Conservation (phyloP, 2,888 invertebrate species). For the Dysmachus trigonus region DNA sequence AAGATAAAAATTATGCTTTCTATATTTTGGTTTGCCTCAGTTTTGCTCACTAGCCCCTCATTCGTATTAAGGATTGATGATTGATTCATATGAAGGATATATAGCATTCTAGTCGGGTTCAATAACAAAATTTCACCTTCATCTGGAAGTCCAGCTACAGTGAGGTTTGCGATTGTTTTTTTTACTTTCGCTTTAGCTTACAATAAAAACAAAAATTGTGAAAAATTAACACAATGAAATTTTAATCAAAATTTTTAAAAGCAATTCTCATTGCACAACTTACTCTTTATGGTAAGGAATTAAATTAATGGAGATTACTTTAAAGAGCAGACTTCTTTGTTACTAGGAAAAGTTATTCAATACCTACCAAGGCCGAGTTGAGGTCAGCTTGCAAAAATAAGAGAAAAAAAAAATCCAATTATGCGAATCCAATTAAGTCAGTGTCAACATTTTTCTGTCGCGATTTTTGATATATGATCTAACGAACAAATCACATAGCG, state of each 20-base stretch:
- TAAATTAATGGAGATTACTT: not conserved
- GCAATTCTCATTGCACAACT: not conserved
- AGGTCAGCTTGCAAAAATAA: not conserved
- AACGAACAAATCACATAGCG: not conserved
- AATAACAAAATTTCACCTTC: too few species aligned
- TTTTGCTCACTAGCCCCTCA: too few species aligned
- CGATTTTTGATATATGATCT: slow-evolving; percentile 1
- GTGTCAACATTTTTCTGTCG: slow-evolving; percentile 11
- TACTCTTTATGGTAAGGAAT: not conserved
- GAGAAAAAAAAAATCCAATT: slow-evolving; percentile 9
- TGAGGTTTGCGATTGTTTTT: too few species aligned
- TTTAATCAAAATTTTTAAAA: not conserved
- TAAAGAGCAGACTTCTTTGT: not conserved
- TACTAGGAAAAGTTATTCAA: not conserved
- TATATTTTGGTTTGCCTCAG: too few species aligned
- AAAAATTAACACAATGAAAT: not conserved
- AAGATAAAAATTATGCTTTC: too few species aligned
- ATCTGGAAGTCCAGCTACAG: too few species aligned
- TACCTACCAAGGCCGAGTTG: not conserved
- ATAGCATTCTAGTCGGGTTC: too few species aligned
- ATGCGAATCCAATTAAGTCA: not conserved
- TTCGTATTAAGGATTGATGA: too few species aligned
- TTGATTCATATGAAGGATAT: too few species aligned
- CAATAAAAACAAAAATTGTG: not conserved
- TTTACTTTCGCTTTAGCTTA: not conserved